Evolutionary conservation across 2,888 invertebrate species (phyloP), one percentile per base, ranked within the genome.

Genomic region (Agrotis puta): DNA sequence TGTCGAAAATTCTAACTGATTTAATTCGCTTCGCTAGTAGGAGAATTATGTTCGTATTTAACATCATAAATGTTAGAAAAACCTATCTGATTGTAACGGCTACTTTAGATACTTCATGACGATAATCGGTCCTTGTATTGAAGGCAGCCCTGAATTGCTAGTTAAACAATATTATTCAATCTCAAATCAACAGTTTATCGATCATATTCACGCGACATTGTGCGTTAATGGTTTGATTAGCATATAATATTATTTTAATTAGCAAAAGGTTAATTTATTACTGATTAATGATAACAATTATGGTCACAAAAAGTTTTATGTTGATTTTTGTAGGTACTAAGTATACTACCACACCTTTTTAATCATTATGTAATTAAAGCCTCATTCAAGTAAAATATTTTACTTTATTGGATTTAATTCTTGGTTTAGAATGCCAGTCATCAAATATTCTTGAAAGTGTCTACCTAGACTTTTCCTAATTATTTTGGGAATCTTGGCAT

Each of bases 191-290:
- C 64, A 80, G 63, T 84, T 80, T 80, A 86, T 86, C 84, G 74
- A 87, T 87, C 88, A 88, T 70, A 87, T 87, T 87, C 83, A 81
- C 85, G 80, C 86, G 75, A 50, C 78, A 70, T 77, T 79, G 62
- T 81, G 58, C 81, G 66, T 79, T 88, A 87, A 86, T 85, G 56
- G 65, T 67, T 80, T 75, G 56, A 87, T 89, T 88, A 84, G 85
- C 84, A 88, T 87, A 81, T 72, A 63, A 58, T 81, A 70, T 51
- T 78, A 76, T 76, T 82, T 70, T 78, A 61, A 77, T 70, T 50
- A 82, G 77, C 74, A 86, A 86, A 85, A 83, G 79, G 59, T 65
- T 74, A 74, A 74, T 84, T 67, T 74, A 64, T 81, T 74, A 64
- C 73, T 82, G 83, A 84, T 82, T 66, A 71, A 59, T 71, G 77